A percentile compares a stretch with the other conserved stretches of the same genome.
Conservation (phyloP, 2,888 invertebrate genomes). For the Synanthedon formicaeformis region DNA sequence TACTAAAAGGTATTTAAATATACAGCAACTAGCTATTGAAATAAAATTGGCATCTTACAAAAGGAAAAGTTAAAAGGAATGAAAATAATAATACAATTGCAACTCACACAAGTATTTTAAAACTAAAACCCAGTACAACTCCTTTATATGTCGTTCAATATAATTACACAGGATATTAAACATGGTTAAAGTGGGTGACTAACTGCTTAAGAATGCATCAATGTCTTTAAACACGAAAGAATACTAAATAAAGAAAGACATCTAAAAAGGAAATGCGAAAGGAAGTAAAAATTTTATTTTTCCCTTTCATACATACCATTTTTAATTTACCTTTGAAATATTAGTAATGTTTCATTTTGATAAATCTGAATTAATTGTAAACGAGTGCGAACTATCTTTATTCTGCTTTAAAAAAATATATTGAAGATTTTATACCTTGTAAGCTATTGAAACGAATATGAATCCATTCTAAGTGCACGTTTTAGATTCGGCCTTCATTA, state of each 20-base stretch:
- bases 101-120: not conserved
- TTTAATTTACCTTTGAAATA: no score
- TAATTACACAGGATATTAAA: not conserved
- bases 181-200: conserved; percentile 1
- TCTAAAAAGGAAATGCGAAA: no score
- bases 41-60: not conserved
- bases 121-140: not conserved
- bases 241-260: no score
- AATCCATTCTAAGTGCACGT: not conserved
- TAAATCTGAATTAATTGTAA: no score
- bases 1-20: not conserved
- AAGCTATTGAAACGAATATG: no score
- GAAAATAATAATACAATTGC: not conserved
- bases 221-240: not conserved
- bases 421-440: no score
- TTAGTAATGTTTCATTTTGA: no score
- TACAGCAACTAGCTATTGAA: not conserved
- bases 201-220: conserved; percentile 1
- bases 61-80: not conserved
- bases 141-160: not conserved
- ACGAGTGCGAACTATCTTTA: no score
- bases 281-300: no score
- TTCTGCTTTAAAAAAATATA: no score
- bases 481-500: not conserved
- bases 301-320: no score